Evolutionary conservation across 1,140 invertebrate species (phyloP).

Genomic region (Leptinotarsa undecemlineata): DNA sequence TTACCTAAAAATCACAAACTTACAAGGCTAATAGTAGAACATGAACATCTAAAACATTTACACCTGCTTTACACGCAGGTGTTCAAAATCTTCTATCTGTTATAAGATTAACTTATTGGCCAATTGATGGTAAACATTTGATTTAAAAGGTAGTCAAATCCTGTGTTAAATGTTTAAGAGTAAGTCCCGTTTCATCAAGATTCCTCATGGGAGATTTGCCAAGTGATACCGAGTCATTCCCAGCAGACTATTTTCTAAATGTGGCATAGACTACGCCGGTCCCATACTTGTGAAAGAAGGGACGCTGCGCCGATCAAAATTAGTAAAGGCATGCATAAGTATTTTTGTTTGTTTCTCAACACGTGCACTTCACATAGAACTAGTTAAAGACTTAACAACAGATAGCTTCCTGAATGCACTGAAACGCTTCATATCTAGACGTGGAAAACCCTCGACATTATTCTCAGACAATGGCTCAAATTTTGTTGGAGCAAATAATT

Average conservation of each 20-base stretch:
- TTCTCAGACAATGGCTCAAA: constrained; percentile 35
- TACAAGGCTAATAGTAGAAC: constrained; percentile 38
- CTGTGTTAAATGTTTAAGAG: constrained; percentile 38
- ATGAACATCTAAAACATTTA: constrained; percentile 38
- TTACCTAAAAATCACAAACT: constrained; percentile 34
- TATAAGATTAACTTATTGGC: constrained; percentile 38
- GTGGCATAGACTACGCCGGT: constrained; percentile 38
- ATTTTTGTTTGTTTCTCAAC: constrained; percentile 32
- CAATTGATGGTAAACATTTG: constrained; percentile 38
- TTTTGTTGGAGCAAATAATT: constrained; percentile 29
- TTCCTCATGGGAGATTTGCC: constrained; percentile 53
- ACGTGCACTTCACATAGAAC: constrained; percentile 33
- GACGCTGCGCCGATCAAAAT: constrained; percentile 7
- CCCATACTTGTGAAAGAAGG: constrained; percentile 23
- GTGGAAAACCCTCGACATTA: constrained; percentile 42
- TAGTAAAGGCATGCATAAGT: constrained; percentile 28
- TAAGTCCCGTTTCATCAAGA: constrained; percentile 11
- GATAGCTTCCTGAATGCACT: constrained; percentile 44
- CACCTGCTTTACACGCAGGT: too few species aligned
- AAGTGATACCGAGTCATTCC: constrained; percentile 35
- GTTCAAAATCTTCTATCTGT: constrained; percentile 9
- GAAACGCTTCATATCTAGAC: constrained; percentile 43
- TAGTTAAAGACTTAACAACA: constrained; percentile 26
- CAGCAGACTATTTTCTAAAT: constrained; percentile 47
- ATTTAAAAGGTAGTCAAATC: constrained; percentile 18